Conservation (phyloP, 1,140 invertebrate genomes). For the Bombus confusus region DNA sequence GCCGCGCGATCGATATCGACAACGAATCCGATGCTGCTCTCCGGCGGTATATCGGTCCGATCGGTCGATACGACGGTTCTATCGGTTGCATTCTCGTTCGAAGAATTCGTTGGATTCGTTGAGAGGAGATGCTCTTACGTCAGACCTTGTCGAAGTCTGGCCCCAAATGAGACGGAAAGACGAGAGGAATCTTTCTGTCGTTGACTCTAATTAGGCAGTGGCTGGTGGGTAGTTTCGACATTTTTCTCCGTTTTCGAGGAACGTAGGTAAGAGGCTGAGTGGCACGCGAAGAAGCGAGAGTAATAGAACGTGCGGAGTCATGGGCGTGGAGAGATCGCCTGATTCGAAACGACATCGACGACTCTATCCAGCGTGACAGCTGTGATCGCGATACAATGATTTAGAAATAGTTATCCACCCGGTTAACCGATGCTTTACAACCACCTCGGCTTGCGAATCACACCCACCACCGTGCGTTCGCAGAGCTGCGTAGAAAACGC, state of each 20-base stretch:
- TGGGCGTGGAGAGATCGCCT: neutral
- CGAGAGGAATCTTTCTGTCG: too few relatives aligned
- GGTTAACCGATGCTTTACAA: too few relatives aligned
- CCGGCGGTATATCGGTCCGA: neutral
- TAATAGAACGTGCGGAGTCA: too few relatives aligned
- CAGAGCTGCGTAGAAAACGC: neutral
- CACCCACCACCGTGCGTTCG: too few relatives aligned
- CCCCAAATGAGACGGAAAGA: neutral
- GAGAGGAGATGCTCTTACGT: neutral
- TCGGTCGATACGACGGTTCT: too few relatives aligned
- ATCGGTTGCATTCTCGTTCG: neutral
- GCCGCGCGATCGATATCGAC: constrained; percentile 24
- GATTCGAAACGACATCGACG: neutral
- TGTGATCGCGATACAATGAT: neutral
- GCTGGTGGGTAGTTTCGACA: rapidly evolving
- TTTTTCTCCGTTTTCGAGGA: neutral
- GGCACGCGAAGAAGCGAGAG: neutral
- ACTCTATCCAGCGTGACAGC: too few relatives aligned
- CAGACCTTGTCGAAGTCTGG: neutral
- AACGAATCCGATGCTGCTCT: neutral
- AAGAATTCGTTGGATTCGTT: neutral
- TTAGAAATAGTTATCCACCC: neutral
- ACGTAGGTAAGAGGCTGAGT: neutral
- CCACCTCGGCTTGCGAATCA: too few relatives aligned
- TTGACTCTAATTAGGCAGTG: too few relatives aligned